Evolutionary conservation across 2,888 invertebrate species (phyloP), one percentile per base, ranked within the genome.

Genomic region (Lochmaea crataegi): DNA sequence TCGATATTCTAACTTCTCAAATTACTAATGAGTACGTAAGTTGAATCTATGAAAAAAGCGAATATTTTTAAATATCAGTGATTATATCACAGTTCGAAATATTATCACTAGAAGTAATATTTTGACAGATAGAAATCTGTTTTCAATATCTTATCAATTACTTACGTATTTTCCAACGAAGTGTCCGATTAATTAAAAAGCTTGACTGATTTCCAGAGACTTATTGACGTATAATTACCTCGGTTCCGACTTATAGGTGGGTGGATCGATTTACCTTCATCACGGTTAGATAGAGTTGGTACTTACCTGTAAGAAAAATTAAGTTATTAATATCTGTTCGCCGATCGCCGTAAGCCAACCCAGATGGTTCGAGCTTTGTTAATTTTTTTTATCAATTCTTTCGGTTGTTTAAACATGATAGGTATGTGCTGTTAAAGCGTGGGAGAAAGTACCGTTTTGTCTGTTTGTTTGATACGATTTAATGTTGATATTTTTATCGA

Each of bases 221-320:
- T 41, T 53, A 38, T 58, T 61, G 53, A 57, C 63, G 70, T 63
- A 70, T 64, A 70, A 73, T 73, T 73, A 61, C 61, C 70, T 45
- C 16, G n/a, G 63, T 63, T 66, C 32, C 26, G 56, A 72, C 68
- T 74, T 73, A 68, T 65, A 32, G 38, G 73, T 72, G 61, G 66
- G 65, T 71, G 67, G 48, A 53, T 53, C 58, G 51, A 48, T 41
- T 70, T 60, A 65, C 61, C 42, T 42, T 63, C 18, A 18, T 16
- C 53, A 63, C 32, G 65, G 61, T 57, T 22, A 56, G 56, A 66
- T 70, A 65, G 48, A 68, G 72, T 68, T 68, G 68, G 60, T 74
- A 76, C 74, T 76, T 74, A 76, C 76, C 74, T 74, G 68, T 12
- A 76, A 76, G 65, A 64, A 76, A 70, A 73, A 72, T 65, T 11